Conservation (phyloP, 1,140 invertebrate species). For the Caerostris extrusa region DNA sequence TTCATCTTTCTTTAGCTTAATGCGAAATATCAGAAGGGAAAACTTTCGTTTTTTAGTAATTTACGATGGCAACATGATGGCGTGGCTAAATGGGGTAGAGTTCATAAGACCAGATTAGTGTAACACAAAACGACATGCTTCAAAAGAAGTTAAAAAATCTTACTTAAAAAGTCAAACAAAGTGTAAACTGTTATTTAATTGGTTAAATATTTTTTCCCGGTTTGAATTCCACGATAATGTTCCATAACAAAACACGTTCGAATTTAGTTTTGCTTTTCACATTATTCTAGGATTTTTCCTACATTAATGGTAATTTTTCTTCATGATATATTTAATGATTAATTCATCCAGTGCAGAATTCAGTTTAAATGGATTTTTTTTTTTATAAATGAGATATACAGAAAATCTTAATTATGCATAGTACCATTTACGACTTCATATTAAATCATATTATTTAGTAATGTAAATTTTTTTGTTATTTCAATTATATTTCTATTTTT, state of each 20-base stretch:
- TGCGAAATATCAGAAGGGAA: slow-evolving; percentile 49
- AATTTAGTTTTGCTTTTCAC: not conserved
- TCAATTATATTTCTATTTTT: too few species aligned
- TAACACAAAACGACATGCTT: slow-evolving; percentile 9
- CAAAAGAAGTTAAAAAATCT: slow-evolving; percentile 3
- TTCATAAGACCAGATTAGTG: slow-evolving; percentile 31
- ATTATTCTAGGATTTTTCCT: not conserved
- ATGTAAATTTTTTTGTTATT: too few species aligned
- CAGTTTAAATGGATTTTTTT: too few species aligned
- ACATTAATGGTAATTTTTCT: too few species aligned
- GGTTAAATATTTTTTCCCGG: not conserved
- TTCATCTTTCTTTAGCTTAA: slow-evolving; percentile 61
- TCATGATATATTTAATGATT: too few species aligned
- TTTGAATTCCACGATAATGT: not conserved
- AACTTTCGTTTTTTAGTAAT: slow-evolving; percentile 15
- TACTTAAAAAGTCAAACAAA: slow-evolving; percentile 55
- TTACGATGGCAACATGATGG: slow-evolving; percentile 10
- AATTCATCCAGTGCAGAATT: too few species aligned
- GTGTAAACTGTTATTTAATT: slow-evolving; percentile 60
- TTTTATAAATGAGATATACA: too few species aligned
- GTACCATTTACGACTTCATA: too few species aligned
- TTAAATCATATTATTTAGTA: too few species aligned
- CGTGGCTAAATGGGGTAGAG: not conserved
- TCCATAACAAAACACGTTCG: slow-evolving; percentile 4
- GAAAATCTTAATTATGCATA: too few species aligned